phyloP scores from a whole-genome alignment of 2,797 vertebrate species.

The Sebastes jordani region DNA sequence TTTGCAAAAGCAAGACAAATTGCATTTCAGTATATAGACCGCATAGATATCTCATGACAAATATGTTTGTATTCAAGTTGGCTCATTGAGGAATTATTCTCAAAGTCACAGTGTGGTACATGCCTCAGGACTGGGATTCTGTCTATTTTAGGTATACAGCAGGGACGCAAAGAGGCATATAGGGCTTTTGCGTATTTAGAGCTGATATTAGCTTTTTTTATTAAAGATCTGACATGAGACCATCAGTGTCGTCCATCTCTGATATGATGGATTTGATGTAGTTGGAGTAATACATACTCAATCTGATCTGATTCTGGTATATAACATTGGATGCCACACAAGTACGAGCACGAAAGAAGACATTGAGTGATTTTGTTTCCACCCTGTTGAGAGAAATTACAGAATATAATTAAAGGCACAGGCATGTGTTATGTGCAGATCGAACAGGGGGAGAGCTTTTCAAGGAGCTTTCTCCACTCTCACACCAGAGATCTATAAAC shows the following conservation, averaged over 20 bases:
- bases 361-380: neutral
- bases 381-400: neutral
- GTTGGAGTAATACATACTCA: neutral
- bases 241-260: neutral
- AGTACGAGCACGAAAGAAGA: neutral
- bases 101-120: neutral
- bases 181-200: neutral
- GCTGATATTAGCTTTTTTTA: neutral
- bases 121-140: neutral
- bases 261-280: neutral
- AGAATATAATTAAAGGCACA: neutral
- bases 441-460: neutral
- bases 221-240: neutral
- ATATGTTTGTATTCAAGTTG: neutral
- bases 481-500: constrained; percentile 2
- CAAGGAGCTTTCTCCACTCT: neutral
- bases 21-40: neutral
- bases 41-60: neutral
- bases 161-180: neutral
- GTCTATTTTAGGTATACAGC: neutral
- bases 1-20: neutral
- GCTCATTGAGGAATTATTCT: neutral
- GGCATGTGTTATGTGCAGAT: neutral
- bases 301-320: neutral
- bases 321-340: neutral